Percentiles rank a stretch among this genome's conserved stretches.
These are phyloP conservation scores for Synanthedon formicaeformis DNA, from an alignment of 2,888 invertebrate genomes.

Conservation along the genomic window DNA sequence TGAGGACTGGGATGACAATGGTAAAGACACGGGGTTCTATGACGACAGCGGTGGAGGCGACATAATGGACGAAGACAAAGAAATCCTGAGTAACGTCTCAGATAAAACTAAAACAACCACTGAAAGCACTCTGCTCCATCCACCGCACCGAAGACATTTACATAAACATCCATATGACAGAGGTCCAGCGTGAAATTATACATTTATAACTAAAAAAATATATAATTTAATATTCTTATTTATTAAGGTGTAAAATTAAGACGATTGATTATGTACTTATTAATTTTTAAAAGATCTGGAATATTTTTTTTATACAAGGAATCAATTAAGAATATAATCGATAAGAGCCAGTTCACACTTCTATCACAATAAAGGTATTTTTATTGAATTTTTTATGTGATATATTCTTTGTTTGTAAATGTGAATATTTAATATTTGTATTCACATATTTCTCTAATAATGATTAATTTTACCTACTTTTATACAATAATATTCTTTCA, in stretches of 20 bases:
- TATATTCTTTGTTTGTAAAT: too few relatives aligned
- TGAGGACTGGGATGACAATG: constrained; percentile 40
- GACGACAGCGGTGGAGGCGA: constrained; percentile 43
- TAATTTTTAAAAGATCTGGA: not conserved
- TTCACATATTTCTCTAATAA: too few relatives aligned
- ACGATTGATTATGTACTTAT: not conserved
- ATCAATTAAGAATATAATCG: too few relatives aligned
- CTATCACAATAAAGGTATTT: too few relatives aligned
- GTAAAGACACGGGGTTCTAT: constrained; percentile 32
- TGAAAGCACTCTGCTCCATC: constrained; percentile 25
- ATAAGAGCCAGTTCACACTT: too few relatives aligned
- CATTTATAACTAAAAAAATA: constrained; percentile 1
- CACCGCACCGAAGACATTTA: constrained; percentile 60
- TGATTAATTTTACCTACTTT: too few relatives aligned
- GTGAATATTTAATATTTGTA: too few relatives aligned
- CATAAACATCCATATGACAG: constrained; percentile 66
- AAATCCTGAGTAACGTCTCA: constrained; percentile 21
- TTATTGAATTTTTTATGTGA: too few relatives aligned
- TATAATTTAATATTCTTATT: not conserved
- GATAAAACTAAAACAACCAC: constrained; percentile 16
- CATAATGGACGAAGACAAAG: constrained; percentile 45
- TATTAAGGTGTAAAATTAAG: too few relatives aligned
- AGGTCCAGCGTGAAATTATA: constrained; percentile 30
- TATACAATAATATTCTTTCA: too few relatives aligned
- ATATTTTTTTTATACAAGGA: not conserved